Percentiles rank a stretch among this genome's conserved stretches.
phyloP scores from a whole-genome alignment of 2,888 invertebrate genomes.

The Hirtodrosophila duncani region DNA sequence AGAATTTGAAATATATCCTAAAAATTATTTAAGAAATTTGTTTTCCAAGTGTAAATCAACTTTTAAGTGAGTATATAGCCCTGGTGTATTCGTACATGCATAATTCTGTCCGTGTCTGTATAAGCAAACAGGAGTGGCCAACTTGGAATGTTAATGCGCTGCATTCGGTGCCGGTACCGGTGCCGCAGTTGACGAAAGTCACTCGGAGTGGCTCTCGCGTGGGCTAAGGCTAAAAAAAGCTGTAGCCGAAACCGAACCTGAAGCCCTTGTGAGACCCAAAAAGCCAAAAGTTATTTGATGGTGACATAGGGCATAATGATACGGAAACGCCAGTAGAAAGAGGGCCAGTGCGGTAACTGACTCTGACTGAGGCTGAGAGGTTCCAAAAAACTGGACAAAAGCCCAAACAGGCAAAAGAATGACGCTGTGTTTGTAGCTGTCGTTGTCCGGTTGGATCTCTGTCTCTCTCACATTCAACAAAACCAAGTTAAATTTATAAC shows the following conservation, averaged over 20 bases:
- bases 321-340: neutral
- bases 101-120: slow-evolving; percentile 29
- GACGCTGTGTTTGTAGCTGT: neutral
- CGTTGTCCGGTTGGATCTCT: neutral
- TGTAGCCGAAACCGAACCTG: no score
- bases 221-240: neutral
- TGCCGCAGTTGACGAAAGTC: slow-evolving; percentile 27
- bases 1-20: slow-evolving; percentile 48
- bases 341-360: slow-evolving; percentile 32
- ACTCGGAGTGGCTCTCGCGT: slow-evolving; percentile 9
- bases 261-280: no score
- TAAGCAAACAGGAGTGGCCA: slow-evolving; percentile 70
- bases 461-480: neutral
- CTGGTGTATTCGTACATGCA: slow-evolving; percentile 23
- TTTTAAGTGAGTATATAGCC: slow-evolving; percentile 20
- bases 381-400: slow-evolving; percentile 32
- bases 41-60: slow-evolving; percentile 29
- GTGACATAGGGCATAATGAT: no score
- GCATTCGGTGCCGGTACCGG: slow-evolving; percentile 44
- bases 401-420: slow-evolving; percentile 65
- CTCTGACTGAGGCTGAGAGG: slow-evolving; percentile 12
- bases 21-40: slow-evolving; percentile 66
- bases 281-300: no score
- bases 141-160: slow-evolving; percentile 70
- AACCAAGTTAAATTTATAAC: slow-evolving; percentile 65